Percentiles rank a stretch among this genome's conserved stretches.
Conservation (phyloP, 2,113 vertebrate genomes). For the Ciconia boyciana region DNA sequence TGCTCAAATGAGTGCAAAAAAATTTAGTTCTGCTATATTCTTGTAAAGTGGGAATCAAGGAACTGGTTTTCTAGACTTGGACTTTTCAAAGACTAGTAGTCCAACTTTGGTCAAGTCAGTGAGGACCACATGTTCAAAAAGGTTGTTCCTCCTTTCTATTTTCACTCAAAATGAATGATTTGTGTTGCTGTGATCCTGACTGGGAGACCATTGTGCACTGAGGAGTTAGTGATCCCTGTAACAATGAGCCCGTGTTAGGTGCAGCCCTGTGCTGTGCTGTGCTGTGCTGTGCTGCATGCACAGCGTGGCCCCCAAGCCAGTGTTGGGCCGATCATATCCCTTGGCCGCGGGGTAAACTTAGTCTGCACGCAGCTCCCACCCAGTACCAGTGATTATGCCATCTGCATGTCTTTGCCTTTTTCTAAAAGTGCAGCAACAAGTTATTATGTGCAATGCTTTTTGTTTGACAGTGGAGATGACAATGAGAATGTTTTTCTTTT, state of each 20-base stretch:
- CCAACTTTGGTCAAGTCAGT: background rate
- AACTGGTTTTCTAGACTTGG: background rate
- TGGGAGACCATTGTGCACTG: background rate
- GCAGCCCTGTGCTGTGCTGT: rapidly evolving
- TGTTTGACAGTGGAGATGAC: background rate
- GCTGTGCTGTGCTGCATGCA: rapidly evolving
- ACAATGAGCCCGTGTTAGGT: background rate
- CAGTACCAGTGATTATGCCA: rapidly evolving
- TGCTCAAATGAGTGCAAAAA: background rate
- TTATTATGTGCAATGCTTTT: background rate
- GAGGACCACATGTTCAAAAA: background rate
- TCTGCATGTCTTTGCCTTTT: background rate
- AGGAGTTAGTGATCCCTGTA: background rate
- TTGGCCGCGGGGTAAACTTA: background rate
- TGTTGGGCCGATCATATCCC: rapidly evolving
- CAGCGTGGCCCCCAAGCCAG: rapidly evolving
- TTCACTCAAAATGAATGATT: background rate
- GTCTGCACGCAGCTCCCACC: background rate
- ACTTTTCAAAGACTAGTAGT: background rate
- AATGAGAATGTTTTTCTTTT: background rate
- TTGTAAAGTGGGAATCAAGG: background rate
- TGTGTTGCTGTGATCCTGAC: background rate
- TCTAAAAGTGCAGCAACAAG: background rate
- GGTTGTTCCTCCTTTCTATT: background rate
- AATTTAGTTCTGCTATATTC: background rate